Evolutionary conservation across 2,888 invertebrate species (phyloP), one percentile per base, ranked within the genome.

Genomic region (Acronicta leporina): DNA sequence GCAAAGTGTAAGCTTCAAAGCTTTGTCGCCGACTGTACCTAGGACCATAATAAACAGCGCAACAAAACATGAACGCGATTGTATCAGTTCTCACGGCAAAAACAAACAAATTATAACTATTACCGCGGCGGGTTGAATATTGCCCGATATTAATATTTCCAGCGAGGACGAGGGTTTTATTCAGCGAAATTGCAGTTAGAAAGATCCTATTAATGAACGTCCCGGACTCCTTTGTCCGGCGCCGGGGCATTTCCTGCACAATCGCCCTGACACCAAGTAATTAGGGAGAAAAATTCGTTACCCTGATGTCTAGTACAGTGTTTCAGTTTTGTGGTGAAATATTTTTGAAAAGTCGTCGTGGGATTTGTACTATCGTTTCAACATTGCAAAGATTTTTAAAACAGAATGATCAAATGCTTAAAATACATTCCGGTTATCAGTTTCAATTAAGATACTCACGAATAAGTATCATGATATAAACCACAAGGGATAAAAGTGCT

Each of bases 161-260:
- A 83, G 82, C 82, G 86, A 83, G 86, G 82, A 82, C 82, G 83
- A 66, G 68, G 78, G 88, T 92, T 92, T 91, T 91, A 92, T 93
- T 92, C 92, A 92, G 87, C 86, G 82, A 90, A 89, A 92, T 92
- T 92, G 93, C 93, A 94, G 92, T 92, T 92, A 90, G 92, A 92
- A 90, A 92, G 93, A 93, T 92, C 90, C 92, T 94, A 94, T 94
- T 94, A 94, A 94, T 94, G 92, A 93, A 92, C 91, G 94, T 93
- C 92, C 87, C 87, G 82, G 82, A 76, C 80, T 85, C 87, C 88
- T 94, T 94, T 92, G 92, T 92, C 88, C 90, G 83, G 85, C 84
- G 86, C 85, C 79, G 80, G 86, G 87, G 89, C 90, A 91, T 91
- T 92, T 90, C 91, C 92, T 90, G 88, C 90, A 91, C 92, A 92